These are phyloP conservation scores for Eulithis testata DNA, from an alignment of 2,888 invertebrate genomes.

Conservation along the genomic window DNA sequence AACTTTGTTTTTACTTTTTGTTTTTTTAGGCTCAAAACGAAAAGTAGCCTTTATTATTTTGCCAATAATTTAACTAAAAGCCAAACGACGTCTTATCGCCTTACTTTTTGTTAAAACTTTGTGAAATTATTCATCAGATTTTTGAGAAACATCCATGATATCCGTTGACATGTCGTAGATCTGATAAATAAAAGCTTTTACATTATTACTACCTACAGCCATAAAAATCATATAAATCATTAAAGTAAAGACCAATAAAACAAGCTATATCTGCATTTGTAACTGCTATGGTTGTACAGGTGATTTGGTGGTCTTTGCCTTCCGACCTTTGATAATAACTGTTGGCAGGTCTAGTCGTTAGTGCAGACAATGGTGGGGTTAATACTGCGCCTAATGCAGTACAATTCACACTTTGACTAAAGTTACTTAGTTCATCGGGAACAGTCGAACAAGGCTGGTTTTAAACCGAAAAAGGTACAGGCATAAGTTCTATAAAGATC, in stretches of 20 bases:
- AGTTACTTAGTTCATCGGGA: constrained; percentile 38
- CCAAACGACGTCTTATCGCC: no score
- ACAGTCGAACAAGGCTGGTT: constrained; percentile 20
- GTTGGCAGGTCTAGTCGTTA: constrained; percentile 29
- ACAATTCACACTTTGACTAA: constrained; percentile 51
- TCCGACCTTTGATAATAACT: constrained; percentile 26
- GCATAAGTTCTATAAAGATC: constrained; percentile 6
- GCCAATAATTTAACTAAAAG: no score
- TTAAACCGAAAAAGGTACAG: constrained; percentile 1
- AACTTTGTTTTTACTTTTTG: no score
- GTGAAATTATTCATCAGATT: no score
- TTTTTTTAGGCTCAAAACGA: no score
- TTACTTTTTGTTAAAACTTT: no score
- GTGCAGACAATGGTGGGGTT: constrained; percentile 40
- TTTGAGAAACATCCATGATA: background rate
- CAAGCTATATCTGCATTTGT: constrained; percentile 27
- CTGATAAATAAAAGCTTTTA: background rate
- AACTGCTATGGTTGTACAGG: constrained; percentile 22
- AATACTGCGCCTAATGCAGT: constrained; percentile 54
- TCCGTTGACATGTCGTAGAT: background rate
- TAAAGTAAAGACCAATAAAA: constrained; percentile 10
- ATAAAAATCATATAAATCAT: background rate
- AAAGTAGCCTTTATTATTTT: no score
- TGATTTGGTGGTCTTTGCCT: constrained; percentile 36
- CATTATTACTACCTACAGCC: background rate